These are phyloP conservation scores for Minunthozetes semirufus DNA, from an alignment of 2,888 invertebrate species.

Conservation along the genomic window DNA sequence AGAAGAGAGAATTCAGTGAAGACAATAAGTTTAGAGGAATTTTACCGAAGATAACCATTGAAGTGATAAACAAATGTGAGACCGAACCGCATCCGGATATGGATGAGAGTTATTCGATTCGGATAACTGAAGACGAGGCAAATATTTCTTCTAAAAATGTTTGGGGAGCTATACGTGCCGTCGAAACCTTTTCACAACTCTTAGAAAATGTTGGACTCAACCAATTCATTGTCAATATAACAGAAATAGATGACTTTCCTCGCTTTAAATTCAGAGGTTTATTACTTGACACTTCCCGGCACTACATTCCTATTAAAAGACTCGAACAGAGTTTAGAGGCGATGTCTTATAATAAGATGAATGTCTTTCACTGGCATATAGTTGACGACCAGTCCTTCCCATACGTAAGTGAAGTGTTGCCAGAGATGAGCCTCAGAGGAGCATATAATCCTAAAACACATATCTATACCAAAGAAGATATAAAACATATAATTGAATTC, in stretches of 20 bases:
- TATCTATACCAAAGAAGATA: constrained; percentile 60
- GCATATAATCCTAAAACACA: constrained; percentile 47
- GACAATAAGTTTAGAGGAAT: constrained; percentile 3
- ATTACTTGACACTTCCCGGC: constrained; percentile 80
- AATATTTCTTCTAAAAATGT: constrained; percentile 47
- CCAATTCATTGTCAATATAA: constrained; percentile 43
- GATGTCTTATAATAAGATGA: constrained; percentile 83
- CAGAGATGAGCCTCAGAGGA: constrained; percentile 45
- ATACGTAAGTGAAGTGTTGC: constrained; percentile 54
- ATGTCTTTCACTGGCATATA: constrained; percentile 82
- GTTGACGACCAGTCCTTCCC: constrained; percentile 88
- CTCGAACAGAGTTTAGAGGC: constrained; percentile 63
- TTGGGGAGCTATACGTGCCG: constrained; percentile 77
- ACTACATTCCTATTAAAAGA: constrained; percentile 63
- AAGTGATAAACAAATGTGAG: constrained; percentile 59
- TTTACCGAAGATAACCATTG: constrained; percentile 31
- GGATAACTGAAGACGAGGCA: constrained; percentile 16
- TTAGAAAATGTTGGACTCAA: constrained; percentile 51
- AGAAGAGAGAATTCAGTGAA: constrained; percentile 47
- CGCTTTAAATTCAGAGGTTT: constrained; percentile 80
- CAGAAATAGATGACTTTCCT: constrained; percentile 57
- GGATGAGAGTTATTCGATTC: constrained; percentile 63
- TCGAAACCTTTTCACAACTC: constrained; percentile 79
- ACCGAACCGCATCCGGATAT: constrained; percentile 60
- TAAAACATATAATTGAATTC: constrained; percentile 64